Conservation (phyloP, 2,888 invertebrate species). For the Campoplex capitator region DNA sequence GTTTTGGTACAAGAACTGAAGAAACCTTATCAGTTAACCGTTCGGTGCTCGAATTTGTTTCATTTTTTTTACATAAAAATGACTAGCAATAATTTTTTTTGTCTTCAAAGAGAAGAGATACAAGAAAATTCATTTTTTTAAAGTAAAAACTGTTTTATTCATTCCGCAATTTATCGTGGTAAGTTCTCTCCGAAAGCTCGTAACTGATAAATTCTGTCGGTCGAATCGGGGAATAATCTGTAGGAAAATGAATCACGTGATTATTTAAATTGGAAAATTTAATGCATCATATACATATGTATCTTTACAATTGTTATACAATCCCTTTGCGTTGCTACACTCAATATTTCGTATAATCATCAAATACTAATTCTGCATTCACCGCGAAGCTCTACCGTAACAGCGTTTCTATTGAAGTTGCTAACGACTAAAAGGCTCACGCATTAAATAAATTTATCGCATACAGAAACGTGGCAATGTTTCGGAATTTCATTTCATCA, state of each 20-base stretch:
- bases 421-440: background rate
- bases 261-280: slow-evolving; percentile 6
- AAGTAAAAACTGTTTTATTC: background rate
- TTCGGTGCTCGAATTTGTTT: too few relatives aligned
- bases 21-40: too few relatives aligned
- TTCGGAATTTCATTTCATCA: background rate
- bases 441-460: background rate
- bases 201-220: background rate
- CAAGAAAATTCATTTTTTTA: too few relatives aligned
- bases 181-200: background rate
- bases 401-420: background rate
- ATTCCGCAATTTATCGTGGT: background rate
- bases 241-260: background rate
- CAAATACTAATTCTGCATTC: background rate
- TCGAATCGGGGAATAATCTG: background rate
- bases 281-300: background rate
- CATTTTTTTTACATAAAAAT: too few relatives aligned
- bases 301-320: background rate
- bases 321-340: background rate
- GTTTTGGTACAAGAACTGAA: too few relatives aligned
- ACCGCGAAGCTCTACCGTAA: background rate
- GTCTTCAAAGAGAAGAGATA: too few relatives aligned
- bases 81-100: too few relatives aligned
- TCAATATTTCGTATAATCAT: background rate
- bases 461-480: background rate